Conservation (phyloP, 1,140 invertebrate species). For the Drosophila arizonae region DNA sequence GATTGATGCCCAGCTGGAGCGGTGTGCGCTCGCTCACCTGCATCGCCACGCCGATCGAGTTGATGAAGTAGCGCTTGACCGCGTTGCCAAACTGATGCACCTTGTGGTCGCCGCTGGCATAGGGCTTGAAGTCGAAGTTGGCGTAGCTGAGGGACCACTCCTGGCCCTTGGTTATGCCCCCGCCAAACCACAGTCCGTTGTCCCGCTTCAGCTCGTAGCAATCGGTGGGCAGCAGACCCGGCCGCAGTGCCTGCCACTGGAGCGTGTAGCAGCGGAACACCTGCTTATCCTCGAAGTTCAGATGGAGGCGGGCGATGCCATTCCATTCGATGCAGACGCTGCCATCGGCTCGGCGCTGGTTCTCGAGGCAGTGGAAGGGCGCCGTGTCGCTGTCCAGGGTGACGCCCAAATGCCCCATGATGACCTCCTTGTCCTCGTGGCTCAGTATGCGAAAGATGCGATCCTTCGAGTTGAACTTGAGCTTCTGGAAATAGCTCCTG, state of each 20-base stretch:
- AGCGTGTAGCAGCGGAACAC: conserved; percentile 90
- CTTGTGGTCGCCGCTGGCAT: conserved; percentile 91
- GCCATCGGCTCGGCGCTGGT: conserved; percentile 85
- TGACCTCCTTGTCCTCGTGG: conserved; percentile 87
- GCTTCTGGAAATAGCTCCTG: conserved; percentile 91
- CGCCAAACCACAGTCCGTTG: conserved; percentile 91
- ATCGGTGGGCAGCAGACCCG: conserved; percentile 88
- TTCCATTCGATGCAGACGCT: conserved; percentile 92
- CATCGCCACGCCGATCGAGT: conserved; percentile 91
- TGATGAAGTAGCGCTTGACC: conserved; percentile 92
- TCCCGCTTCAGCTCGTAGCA: conserved; percentile 90
- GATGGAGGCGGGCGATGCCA: conserved; percentile 88
- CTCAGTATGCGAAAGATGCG: conserved; percentile 89
- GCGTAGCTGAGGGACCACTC: conserved; percentile 91
- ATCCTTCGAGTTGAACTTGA: conserved; percentile 92
- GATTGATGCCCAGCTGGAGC: conserved; percentile 90
- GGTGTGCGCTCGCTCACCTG: conserved; percentile 90
- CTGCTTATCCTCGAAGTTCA: conserved; percentile 85
- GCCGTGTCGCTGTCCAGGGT: conserved; percentile 84
- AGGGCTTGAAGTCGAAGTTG: conserved; percentile 88
- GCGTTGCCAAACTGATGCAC: conserved; percentile 91
- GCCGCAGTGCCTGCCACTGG: conserved; percentile 89
- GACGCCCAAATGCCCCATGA: conserved; percentile 87
- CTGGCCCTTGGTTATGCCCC: conserved; percentile 89
- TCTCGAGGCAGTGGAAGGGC: conserved; percentile 88